Percentiles rank a stretch among this genome's conserved stretches.
phyloP scores from a whole-genome alignment of 2,888 invertebrate genomes.

The Drosophila quinaria region DNA sequence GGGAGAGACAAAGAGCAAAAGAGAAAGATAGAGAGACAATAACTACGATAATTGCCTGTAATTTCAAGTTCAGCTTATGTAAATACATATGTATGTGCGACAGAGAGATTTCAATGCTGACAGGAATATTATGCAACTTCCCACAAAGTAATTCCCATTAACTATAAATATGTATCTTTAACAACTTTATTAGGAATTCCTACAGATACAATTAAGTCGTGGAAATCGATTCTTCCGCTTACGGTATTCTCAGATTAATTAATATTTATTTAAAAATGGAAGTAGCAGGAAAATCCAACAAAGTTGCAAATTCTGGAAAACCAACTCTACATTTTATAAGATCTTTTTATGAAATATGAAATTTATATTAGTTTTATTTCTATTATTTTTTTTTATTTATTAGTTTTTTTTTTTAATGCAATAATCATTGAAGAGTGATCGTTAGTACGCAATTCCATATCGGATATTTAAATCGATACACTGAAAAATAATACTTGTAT shows the following conservation, averaged over 20 bases:
- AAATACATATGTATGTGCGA: background rate
- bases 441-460: background rate
- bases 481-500: background rate
- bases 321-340: background rate
- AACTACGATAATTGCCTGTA: constrained; percentile 20
- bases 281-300: background rate
- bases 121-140: constrained; percentile 4
- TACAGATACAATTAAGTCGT: background rate
- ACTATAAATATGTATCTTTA: background rate
- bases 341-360: too few species aligned
- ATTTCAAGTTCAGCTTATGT: constrained; percentile 21
- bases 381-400: too few species aligned
- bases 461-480: background rate
- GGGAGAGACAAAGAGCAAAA: background rate
- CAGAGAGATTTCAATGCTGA: constrained; percentile 15
- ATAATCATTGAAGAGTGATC: background rate
- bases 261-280: background rate
- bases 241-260: background rate
- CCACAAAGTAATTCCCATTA: constrained; percentile 4
- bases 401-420: too few species aligned
- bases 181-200: constrained; percentile 3
- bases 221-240: background rate
- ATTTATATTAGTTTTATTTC: too few species aligned
- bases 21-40: background rate
- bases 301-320: background rate